Base-by-base conservation (phyloP, 2,888 invertebrate genomes). In the Teleogryllus oceanicus region DNA sequence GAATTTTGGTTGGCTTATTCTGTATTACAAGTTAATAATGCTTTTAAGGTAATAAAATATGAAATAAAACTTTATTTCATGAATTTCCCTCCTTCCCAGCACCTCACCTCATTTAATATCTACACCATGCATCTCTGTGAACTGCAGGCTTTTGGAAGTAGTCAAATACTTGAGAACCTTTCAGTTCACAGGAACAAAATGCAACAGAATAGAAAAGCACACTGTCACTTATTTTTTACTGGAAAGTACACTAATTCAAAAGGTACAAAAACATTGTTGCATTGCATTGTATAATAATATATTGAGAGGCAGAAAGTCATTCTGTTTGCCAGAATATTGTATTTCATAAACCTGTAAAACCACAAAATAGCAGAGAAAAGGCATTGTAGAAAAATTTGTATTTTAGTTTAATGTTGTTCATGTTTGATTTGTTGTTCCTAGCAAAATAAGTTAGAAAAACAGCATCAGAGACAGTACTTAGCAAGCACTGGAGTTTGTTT, bases 401-500 rank as follows among this genome's bases (percentile, higher is more conserved):
- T 62, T 62, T 62, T 62, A 5, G 37, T 37, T 62, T 62, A 62
- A 62, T 18, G 13, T 13, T 62, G n/a, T 62, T 62, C n/a, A 62
- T n/a, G 62, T 62, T 62, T 62, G 62, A 80, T 76, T 80, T 80
- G 16, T 78, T 80, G 24, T 37, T 21, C 78, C 81, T 81, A 81
- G 81, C 81, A 81, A 81, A 81, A 81, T 80, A 81, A 81, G 75
- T 79, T 81, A 78, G 80, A 81, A 81, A 81, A 79, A 79, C 51
- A 76, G 50, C 75, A 21, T 74, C 74, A 79, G 51, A 79, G 78
- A 75, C 75, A 76, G 75, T 79, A 51, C 24, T 24, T 13, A 51
- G 50, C 51, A 24, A 74, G 24, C 62, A 20, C 49, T 20, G 50
- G 20, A 20, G 49, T 37, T 50, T 11, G n/a, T 74, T 74, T 51